Evolutionary conservation across 2,113 vertebrate species (phyloP).

Genomic region (Neomonachus schauinslandi): DNA sequence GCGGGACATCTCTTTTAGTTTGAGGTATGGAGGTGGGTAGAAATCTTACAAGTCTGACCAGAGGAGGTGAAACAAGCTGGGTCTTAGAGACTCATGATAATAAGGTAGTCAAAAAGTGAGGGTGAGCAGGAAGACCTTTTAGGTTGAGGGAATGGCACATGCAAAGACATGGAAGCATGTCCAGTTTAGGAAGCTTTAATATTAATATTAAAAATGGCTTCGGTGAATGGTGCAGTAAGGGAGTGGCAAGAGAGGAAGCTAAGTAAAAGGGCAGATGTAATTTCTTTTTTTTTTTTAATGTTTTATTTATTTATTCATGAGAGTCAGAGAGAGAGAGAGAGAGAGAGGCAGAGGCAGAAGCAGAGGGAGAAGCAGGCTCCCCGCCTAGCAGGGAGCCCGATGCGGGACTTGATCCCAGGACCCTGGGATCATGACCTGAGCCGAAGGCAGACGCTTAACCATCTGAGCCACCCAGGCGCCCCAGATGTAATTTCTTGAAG

Average conservation of each 20-base stretch:
- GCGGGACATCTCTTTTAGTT: neutral
- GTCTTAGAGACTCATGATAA: neutral
- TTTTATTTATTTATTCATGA: too few relatives aligned
- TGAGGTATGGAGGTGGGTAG: neutral
- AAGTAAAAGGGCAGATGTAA: neutral
- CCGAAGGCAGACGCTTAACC: too few relatives aligned
- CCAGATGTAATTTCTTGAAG: neutral
- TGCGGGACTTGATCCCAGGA: too few relatives aligned
- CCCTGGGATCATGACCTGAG: too few relatives aligned
- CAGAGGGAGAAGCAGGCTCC: too few relatives aligned
- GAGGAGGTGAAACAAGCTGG: neutral
- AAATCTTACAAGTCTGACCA: neutral
- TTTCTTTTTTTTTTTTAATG: neutral
- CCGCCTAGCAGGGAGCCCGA: too few relatives aligned
- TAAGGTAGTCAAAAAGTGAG: neutral
- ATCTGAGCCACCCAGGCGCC: too few relatives aligned
- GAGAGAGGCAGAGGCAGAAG: too few relatives aligned
- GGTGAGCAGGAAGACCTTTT: neutral
- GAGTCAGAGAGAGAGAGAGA: too few relatives aligned
- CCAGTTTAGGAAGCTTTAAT: neutral
- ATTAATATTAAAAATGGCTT: constrained; percentile 2
- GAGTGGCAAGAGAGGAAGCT: neutral
- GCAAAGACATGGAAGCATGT: neutral
- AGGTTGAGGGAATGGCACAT: neutral
- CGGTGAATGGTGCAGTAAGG: neutral